These are phyloP conservation scores for Leptinotarsa haldemani DNA, from an alignment of 2,888 invertebrate genomes.

Conservation along the genomic window DNA sequence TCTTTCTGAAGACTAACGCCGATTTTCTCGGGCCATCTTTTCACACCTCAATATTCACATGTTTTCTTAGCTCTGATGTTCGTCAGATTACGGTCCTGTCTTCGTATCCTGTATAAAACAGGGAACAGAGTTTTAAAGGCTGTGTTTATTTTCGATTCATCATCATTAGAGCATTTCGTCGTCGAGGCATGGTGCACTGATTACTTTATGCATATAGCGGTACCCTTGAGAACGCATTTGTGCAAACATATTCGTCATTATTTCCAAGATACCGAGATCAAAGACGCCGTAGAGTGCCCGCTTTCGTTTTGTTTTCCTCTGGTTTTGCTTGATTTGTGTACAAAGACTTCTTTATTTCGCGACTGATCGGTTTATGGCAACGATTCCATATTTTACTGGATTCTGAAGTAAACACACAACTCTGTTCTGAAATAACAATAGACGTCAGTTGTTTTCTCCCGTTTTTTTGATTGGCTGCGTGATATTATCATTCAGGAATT, in stretches of 20 bases:
- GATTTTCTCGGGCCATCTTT: too few species aligned
- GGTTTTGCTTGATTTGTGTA: constrained; percentile 15
- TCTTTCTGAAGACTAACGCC: too few species aligned
- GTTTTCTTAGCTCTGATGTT: too few species aligned
- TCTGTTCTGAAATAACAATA: background rate
- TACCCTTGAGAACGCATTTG: constrained; percentile 44
- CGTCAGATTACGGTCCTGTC: background rate
- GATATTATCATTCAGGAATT: too few species aligned
- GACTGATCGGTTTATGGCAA: background rate
- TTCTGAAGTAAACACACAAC: background rate
- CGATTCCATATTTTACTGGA: background rate
- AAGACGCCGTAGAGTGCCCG: constrained; percentile 31
- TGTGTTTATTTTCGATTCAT: constrained; percentile 22
- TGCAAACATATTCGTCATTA: constrained; percentile 50
- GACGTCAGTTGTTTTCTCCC: too few species aligned
- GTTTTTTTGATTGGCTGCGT: too few species aligned
- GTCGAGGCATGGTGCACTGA: constrained; percentile 21
- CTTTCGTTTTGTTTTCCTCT: constrained; percentile 19
- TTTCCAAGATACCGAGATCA: constrained; percentile 49
- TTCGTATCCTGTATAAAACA: background rate
- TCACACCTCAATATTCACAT: too few species aligned
- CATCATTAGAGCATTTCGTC: constrained; percentile 20
- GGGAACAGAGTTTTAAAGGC: background rate
- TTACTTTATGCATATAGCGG: constrained; percentile 40
- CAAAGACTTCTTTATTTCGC: background rate